A percentile compares a stretch with the other conserved stretches of the same genome.
Conservation (phyloP, 2,113 vertebrate species). For the Nycticorax nycticorax region DNA sequence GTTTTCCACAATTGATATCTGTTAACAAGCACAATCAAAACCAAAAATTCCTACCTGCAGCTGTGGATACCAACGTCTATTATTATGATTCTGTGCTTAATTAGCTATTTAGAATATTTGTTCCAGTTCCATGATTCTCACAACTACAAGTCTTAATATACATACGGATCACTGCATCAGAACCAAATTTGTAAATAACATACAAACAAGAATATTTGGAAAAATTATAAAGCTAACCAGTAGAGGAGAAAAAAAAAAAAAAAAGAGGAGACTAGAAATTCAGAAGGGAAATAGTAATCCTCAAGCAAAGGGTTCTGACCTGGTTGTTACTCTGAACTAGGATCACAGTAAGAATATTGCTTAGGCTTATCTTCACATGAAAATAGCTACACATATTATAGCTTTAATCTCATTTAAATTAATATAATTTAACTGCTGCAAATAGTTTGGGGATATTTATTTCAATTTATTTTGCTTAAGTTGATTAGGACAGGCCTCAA, state of each 20-base stretch:
- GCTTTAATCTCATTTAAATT: constrained; percentile 47
- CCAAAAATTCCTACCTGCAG: background rate
- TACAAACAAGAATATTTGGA: background rate
- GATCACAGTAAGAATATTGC: constrained; percentile 13
- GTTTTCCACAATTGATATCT: background rate
- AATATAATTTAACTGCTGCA: constrained; percentile 40
- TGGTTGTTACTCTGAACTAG: background rate
- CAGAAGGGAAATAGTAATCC: background rate
- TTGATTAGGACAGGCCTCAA: constrained; percentile 18
- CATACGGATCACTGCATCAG: background rate
- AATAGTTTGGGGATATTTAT: constrained; percentile 21
- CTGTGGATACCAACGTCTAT: background rate
- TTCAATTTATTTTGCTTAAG: constrained; percentile 47
- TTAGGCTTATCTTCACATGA: constrained; percentile 20
- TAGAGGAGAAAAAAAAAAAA: too few species aligned
- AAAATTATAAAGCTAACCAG: background rate
- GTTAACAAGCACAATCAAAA: background rate
- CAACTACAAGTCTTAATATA: background rate
- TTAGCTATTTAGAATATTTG: background rate
- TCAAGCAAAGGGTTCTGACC: background rate
- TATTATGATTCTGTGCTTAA: background rate
- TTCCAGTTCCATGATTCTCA: background rate
- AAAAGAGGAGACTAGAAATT: background rate
- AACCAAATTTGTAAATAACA: background rate
- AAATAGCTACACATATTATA: background rate